Percentiles rank a stretch among this genome's conserved stretches.
Conservation (phyloP, 2,797 vertebrate genomes). For the Merluccius polli region DNA sequence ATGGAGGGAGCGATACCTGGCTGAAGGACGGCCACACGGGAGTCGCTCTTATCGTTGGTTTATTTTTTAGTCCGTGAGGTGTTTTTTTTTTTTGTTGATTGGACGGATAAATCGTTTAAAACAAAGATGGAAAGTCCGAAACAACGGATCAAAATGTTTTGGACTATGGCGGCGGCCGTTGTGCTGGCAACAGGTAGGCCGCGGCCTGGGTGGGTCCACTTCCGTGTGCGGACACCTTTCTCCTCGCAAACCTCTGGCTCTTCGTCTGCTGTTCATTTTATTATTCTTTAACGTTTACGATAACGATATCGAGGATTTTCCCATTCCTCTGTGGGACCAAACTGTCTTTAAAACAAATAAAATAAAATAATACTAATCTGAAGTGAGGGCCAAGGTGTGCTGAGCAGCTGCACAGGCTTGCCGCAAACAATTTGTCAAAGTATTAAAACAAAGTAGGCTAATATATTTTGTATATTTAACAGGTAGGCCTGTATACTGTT, state of each 20-base stretch:
- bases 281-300: neutral
- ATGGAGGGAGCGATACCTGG: constrained; percentile 63
- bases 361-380: no score
- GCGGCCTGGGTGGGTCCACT: neutral
- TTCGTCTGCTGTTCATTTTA: neutral
- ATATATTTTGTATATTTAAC: neutral
- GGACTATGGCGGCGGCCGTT: constrained; percentile 51
- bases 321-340: neutral
- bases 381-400: neutral
- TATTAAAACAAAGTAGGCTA: neutral
- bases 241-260: neutral
- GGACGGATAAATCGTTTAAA: constrained; percentile 6
- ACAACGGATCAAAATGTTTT: constrained; percentile 52
- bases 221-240: neutral
- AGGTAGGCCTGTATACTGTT: neutral
- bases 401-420: neutral
- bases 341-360: no score
- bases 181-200: constrained; percentile 65
- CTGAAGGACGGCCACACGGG: constrained; percentile 30
- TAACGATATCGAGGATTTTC: neutral
- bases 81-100: neutral
- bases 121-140: neutral
- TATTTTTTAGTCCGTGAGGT: neutral
- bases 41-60: neutral
- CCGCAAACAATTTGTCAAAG: neutral